Percentiles rank a stretch among this genome's conserved stretches.
Evolutionary conservation across 2,888 invertebrate species (phyloP).

Genomic region (Chalcis sispes): DNA sequence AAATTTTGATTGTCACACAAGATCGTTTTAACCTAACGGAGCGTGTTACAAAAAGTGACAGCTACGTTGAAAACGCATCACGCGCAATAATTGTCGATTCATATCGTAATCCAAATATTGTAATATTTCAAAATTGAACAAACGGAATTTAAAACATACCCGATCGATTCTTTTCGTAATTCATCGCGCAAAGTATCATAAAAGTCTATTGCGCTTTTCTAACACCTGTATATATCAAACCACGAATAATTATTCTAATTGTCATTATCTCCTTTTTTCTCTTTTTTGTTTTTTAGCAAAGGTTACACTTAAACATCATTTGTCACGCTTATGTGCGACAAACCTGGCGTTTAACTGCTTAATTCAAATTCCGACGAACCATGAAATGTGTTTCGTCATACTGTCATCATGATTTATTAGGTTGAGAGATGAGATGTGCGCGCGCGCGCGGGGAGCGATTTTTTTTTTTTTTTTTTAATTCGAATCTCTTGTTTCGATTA

Average conservation of each 20-base stretch:
- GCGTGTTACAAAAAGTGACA: too few relatives aligned
- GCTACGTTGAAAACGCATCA: too few relatives aligned
- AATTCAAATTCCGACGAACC: conserved; percentile 42
- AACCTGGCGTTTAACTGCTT: conserved; percentile 34
- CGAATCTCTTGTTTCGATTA: conserved; percentile 17
- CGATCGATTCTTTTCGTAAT: not conserved
- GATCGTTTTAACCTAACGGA: too few relatives aligned
- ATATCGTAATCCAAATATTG: too few relatives aligned
- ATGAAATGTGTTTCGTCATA: conserved; percentile 49
- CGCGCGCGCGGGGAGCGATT: conserved; percentile 31
- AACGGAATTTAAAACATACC: conserved; percentile 7
- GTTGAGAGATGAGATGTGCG: conserved; percentile 1
- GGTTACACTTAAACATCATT: conserved; percentile 41
- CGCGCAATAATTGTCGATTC: too few relatives aligned
- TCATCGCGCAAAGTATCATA: too few relatives aligned
- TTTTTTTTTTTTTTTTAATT: conserved; percentile 32
- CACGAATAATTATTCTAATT: conserved; percentile 39
- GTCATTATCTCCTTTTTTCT: not conserved
- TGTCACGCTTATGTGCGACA: conserved; percentile 24
- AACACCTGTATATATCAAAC: not conserved
- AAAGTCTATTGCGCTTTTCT: not conserved
- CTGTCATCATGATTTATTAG: conserved; percentile 49
- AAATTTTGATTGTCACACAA: too few relatives aligned
- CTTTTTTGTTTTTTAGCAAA: not conserved
- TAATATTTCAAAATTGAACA: too few relatives aligned